A percentile compares a stretch with the other conserved stretches of the same genome.
These are phyloP conservation scores for Irena cyanogastra DNA, from an alignment of 2,113 vertebrate genomes.

Conservation along the genomic window DNA sequence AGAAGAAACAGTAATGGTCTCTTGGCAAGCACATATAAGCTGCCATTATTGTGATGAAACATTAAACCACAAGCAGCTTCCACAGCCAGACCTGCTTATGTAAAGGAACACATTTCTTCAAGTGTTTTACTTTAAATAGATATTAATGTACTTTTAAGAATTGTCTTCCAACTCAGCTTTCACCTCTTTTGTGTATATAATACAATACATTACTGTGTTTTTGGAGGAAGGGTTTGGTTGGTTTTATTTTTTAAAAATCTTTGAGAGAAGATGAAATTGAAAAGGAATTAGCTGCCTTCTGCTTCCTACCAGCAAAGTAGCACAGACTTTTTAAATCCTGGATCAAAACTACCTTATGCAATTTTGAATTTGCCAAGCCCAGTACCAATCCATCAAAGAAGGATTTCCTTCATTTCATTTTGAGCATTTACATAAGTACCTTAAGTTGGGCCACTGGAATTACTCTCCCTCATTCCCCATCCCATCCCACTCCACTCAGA, in stretches of 20 bases:
- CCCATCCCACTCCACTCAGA: background rate
- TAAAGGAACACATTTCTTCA: background rate
- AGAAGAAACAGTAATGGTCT: background rate
- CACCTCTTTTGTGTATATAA: background rate
- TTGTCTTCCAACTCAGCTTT: background rate
- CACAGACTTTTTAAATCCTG: background rate
- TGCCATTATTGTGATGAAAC: slow-evolving; percentile 2
- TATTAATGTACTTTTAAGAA: background rate
- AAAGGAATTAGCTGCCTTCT: background rate
- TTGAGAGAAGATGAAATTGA: background rate
- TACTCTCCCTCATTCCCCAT: background rate
- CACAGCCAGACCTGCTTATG: background rate
- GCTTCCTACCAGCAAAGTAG: background rate
- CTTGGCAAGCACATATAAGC: background rate
- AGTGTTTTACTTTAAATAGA: background rate
- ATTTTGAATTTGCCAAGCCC: background rate
- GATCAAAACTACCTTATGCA: background rate
- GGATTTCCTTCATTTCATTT: slow-evolving; percentile 22
- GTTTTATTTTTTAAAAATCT: background rate
- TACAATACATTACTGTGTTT: background rate
- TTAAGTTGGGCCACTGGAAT: background rate
- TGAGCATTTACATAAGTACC: background rate
- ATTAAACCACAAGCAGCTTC: background rate
- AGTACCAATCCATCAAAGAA: background rate
- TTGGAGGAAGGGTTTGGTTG: background rate